phyloP scores from a whole-genome alignment of 2,888 invertebrate species.

The Pollenia griseotomentosa region DNA sequence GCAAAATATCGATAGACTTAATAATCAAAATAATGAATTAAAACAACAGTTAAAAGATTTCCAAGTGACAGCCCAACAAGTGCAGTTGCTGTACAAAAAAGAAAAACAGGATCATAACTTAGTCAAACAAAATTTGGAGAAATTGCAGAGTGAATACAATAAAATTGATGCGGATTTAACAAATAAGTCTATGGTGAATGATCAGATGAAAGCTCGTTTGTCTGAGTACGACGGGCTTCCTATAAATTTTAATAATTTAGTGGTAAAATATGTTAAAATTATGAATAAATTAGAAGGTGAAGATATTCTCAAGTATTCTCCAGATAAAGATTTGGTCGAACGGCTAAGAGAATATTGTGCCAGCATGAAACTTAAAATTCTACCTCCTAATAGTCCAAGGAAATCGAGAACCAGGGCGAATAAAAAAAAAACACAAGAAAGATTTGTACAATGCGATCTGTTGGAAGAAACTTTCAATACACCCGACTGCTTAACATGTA shows the following conservation, averaged over 20 bases:
- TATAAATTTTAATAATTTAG: slow-evolving; percentile 76
- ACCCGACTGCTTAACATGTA: background rate
- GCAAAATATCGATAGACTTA: slow-evolving; percentile 74
- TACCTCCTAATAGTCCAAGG: slow-evolving; percentile 60
- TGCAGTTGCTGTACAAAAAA: slow-evolving; percentile 77
- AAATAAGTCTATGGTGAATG: slow-evolving; percentile 73
- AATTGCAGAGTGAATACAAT: slow-evolving; percentile 69
- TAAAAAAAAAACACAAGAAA: slow-evolving; percentile 53
- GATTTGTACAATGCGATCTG: slow-evolving; percentile 70
- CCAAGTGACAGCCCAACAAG: slow-evolving; percentile 77
- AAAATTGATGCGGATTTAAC: slow-evolving; percentile 76
- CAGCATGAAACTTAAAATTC: slow-evolving; percentile 72
- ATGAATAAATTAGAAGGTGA: slow-evolving; percentile 73
- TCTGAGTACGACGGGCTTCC: slow-evolving; percentile 74
- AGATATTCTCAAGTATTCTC: slow-evolving; percentile 59
- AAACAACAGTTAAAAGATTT: slow-evolving; percentile 77
- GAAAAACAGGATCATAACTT: slow-evolving; percentile 77
- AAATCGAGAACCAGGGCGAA: slow-evolving; percentile 57
- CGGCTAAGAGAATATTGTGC: slow-evolving; percentile 78
- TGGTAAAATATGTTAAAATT: slow-evolving; percentile 76
- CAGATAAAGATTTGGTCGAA: slow-evolving; percentile 72
- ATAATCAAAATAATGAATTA: slow-evolving; percentile 69
- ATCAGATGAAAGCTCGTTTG: slow-evolving; percentile 75
- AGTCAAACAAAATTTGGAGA: slow-evolving; percentile 51
- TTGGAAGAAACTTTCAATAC: background rate